phyloP scores from a whole-genome alignment of 2,113 vertebrate species.

The Holacanthus passer region DNA sequence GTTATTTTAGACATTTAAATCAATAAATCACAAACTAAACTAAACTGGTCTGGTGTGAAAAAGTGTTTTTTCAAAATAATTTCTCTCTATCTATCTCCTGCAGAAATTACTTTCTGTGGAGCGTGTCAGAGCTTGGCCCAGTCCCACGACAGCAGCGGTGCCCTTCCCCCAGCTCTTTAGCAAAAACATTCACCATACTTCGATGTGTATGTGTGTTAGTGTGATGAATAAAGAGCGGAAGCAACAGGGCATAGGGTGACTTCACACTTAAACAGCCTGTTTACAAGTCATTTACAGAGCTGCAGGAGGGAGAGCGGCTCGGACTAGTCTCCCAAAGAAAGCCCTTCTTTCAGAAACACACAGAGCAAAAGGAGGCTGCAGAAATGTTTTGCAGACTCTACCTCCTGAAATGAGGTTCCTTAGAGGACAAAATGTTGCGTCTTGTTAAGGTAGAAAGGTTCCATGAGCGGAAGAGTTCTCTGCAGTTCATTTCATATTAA shows the following conservation, averaged over 20 bases:
- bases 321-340: constrained; percentile 46
- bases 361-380: constrained; percentile 19
- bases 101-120: constrained; percentile 34
- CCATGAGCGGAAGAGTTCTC: not conserved
- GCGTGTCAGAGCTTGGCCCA: constrained; percentile 26
- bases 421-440: not conserved
- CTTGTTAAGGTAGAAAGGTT: constrained; percentile 12
- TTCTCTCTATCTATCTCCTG: constrained; percentile 8
- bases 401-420: not conserved
- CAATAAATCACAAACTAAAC: constrained; percentile 3
- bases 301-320: constrained; percentile 53
- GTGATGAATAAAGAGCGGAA: constrained; percentile 79
- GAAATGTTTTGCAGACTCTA: constrained; percentile 8
- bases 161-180: constrained; percentile 61
- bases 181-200: constrained; percentile 65
- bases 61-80: not conserved
- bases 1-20: constrained; percentile 27
- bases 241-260: constrained; percentile 68
- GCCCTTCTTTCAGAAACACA: constrained; percentile 42
- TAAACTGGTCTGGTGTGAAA: not conserved
- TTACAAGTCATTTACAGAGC: constrained; percentile 75
- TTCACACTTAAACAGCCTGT: constrained; percentile 79
- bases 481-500: constrained; percentile 9
- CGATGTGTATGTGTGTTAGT: constrained; percentile 57
- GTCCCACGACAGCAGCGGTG: constrained; percentile 31